Base-by-base conservation (phyloP, 2,888 invertebrate species). In the Caenorhabditis doughertyi region DNA sequence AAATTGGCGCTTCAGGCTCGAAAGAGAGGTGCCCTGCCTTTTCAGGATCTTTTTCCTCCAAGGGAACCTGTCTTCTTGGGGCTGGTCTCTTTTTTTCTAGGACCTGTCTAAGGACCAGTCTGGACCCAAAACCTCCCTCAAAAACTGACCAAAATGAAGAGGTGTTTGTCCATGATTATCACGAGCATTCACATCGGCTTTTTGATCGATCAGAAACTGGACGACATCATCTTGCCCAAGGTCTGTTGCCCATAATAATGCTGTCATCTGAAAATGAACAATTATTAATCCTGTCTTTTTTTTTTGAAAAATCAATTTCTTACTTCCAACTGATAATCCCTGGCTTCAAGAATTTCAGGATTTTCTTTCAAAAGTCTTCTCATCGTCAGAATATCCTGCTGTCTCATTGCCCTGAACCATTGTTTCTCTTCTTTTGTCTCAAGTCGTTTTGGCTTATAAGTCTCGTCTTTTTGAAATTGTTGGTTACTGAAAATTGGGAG, bases 111-210 rank as follows among this genome's bases (percentile, higher is more conserved):
- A n/a, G n/a, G n/a, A n/a, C n/a, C n/a, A n/a, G n/a, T n/a, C n/a
- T n/a, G n/a, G n/a, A n/a, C n/a, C n/a, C n/a, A n/a, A n/a, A n/a
- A n/a, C n/a, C n/a, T n/a, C n/a, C n/a, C n/a, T n/a, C 21, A 23
- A 56, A 44, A 51, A 18, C 47, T 27, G 79, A 89, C 83, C 87
- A 64, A 84, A 83, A 65, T 90, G 90, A 8, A 90, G 76, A 16
- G 90, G 74, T 11, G 90, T 89, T 55, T 87, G 86, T 2, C 89
- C 85, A 18, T 87, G 87, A 49, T 55, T 29, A 67, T 90, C 89
- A 13, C 39, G 39, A 2, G 84, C 74, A 62, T 89, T 83, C 32
- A 90, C 82, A 68, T 87, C 84, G n/a, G 88, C 87, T 18, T 84
- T 82, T 23, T 68, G 44, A 3, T 67, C 64, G 18, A 84, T 76